Evolutionary conservation across 2,797 vertebrate genomes (phyloP), one percentile per base, ranked within the genome.

Genomic region (Coregonus suidteri): DNA sequence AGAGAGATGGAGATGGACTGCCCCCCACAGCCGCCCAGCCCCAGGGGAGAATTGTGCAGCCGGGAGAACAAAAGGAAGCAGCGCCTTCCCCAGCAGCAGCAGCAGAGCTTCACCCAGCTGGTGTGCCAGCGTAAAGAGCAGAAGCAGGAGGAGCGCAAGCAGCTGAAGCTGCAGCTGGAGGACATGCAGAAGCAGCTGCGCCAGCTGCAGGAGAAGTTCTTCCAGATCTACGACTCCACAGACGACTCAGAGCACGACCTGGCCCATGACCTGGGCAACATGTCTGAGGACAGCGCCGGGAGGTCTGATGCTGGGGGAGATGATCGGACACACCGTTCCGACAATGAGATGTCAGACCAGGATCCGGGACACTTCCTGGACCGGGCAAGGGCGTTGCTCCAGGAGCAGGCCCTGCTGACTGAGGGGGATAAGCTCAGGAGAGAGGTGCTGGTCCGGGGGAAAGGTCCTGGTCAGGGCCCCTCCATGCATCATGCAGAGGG

Each of bases 161-260:
- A 98, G 93, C 96, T 99, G 88, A 99, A 99, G 83, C 96, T 98
- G 89, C 98, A 99, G 95, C 96, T 99, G 91, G 98, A 99, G 89
- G 98, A 99, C 95, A 99, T 99, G 98, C 98, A 99, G 94, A 99
- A 99, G 86, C 98, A 99, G 95, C 95, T 99, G 89, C 96, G 97
- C 83, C 98, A 99, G 94, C 95, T 99, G 90, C 98, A 99, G 92
- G 98, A 99, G 89, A 99, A 99, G 95, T 99, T 99, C 94, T 99
- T 98, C 92, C 98, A 99, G 91, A 97, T 99, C 93, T 99, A 99
- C 0, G 98, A 99, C 92, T 98, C 97, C 88, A 98, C 97, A 0
- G 98, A 99, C 54, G 97, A 98, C 93, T 97, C 98, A 30, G 97
- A 97, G 79, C 96, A 97, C 90, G 94, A 93, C 84, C 88, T 91